A percentile compares a stretch with the other conserved stretches of the same genome.
Conservation (phyloP, 1,140 invertebrate genomes). For the Nasonia giraulti region DNA sequence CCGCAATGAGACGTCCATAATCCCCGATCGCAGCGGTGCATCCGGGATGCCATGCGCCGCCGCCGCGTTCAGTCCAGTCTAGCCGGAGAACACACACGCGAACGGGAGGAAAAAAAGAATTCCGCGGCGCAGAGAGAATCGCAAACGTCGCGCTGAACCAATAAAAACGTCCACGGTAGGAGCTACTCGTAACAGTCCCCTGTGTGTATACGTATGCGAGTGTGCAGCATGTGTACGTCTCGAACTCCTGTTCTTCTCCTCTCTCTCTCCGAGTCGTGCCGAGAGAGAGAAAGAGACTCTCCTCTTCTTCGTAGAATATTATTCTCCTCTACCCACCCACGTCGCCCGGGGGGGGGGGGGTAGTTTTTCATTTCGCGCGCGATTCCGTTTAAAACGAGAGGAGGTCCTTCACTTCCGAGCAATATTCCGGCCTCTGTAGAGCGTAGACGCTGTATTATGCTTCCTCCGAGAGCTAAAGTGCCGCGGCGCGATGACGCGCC, state of each 20-base stretch:
- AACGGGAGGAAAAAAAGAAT: not conserved
- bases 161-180: conserved; percentile 7
- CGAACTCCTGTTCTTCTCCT: not conserved
- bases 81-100: not conserved
- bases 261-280: not conserved
- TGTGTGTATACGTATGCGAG: not conserved
- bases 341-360: not conserved
- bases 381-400: no score
- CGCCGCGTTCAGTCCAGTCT: not conserved
- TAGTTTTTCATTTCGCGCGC: not conserved
- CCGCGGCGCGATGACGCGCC: not conserved
- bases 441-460: not conserved
- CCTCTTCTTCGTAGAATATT: not conserved
- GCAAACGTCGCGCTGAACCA: conserved; percentile 1
- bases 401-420: not conserved
- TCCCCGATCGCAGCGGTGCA: not conserved
- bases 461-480: not conserved
- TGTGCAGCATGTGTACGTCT: not conserved
- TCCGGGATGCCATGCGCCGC: not conserved
- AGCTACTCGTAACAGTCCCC: not conserved
- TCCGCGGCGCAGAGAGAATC: not conserved
- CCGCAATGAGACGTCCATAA: not conserved
- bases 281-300: not conserved
- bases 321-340: conserved; percentile 1
- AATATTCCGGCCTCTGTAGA: not conserved